Evolutionary conservation across 2,888 invertebrate species (phyloP).

Genomic region (Zygaena filipendulae): DNA sequence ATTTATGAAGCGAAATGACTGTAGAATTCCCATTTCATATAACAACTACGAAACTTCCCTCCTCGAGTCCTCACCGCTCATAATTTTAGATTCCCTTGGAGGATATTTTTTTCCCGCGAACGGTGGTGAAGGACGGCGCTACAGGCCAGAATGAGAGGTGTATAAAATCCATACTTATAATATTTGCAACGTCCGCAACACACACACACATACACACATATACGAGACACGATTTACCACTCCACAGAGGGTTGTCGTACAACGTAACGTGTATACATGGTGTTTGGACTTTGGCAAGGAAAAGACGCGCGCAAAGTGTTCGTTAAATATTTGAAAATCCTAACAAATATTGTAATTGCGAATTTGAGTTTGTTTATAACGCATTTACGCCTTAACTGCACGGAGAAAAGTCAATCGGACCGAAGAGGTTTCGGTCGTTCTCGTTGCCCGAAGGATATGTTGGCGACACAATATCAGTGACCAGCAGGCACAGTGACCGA

Average conservation of each 20-base stretch:
- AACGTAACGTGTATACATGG: conserved; percentile 33
- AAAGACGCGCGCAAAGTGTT: too few species aligned
- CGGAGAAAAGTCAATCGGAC: too few species aligned
- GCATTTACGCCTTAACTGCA: too few species aligned
- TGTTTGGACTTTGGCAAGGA: conserved; percentile 20
- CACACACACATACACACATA: conserved; percentile 38
- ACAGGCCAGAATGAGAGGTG: conserved; percentile 35
- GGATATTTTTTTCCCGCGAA: conserved; percentile 51
- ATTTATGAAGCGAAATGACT: conserved; percentile 51
- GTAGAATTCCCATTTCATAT: conserved; percentile 53
- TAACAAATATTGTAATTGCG: too few species aligned
- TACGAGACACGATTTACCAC: conserved; percentile 46
- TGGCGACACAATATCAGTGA: too few species aligned
- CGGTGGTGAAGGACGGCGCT: conserved; percentile 32
- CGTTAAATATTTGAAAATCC: too few species aligned
- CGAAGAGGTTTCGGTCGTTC: too few species aligned
- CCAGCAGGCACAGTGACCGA: too few species aligned
- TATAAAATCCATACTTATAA: conserved; percentile 68
- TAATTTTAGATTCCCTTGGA: conserved; percentile 59
- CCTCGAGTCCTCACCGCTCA: conserved; percentile 23
- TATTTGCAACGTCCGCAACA: conserved; percentile 63
- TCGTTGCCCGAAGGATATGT: too few species aligned
- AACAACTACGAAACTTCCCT: conserved; percentile 33
- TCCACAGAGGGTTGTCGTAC: conserved; percentile 58
- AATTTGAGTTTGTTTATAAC: too few species aligned